phyloP scores from a whole-genome alignment of 2,888 invertebrate species.

The Osmoderma eremita region DNA sequence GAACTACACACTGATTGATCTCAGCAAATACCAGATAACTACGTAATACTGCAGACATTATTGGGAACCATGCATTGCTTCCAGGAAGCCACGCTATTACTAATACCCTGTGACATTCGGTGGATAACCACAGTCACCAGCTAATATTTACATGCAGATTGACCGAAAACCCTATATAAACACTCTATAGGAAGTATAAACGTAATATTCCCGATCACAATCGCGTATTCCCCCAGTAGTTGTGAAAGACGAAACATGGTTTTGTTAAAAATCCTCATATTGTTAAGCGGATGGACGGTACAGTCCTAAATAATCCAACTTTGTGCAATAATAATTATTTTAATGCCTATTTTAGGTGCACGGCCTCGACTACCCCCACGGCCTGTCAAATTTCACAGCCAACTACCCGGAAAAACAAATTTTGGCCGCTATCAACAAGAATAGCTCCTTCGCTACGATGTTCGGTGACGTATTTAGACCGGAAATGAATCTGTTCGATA shows the following conservation, averaged over 20 bases:
- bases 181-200: background rate
- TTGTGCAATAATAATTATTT: background rate
- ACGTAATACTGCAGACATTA: background rate
- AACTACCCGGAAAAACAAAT: conserved; percentile 9
- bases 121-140: conserved; percentile 10
- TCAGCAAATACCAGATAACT: background rate
- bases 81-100: conserved; percentile 3
- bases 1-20: too few species aligned
- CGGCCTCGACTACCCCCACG: background rate
- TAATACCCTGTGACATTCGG: conserved; percentile 2
- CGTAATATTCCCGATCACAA: too few species aligned
- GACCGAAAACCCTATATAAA: background rate
- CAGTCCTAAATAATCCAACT: background rate
- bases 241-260: background rate
- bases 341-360: background rate
- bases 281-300: conserved; percentile 4
- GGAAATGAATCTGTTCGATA: conserved; percentile 10
- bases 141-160: conserved; percentile 8
- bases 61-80: background rate
- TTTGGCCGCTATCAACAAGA: background rate
- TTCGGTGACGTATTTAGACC: conserved; percentile 17
- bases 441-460: background rate
- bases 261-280: background rate
- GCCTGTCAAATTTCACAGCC: background rate
- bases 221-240: too few species aligned